Percentiles rank a stretch among this genome's conserved stretches.
Conservation (phyloP, 2,888 invertebrate species). For the Drosophila meridiana region DNA sequence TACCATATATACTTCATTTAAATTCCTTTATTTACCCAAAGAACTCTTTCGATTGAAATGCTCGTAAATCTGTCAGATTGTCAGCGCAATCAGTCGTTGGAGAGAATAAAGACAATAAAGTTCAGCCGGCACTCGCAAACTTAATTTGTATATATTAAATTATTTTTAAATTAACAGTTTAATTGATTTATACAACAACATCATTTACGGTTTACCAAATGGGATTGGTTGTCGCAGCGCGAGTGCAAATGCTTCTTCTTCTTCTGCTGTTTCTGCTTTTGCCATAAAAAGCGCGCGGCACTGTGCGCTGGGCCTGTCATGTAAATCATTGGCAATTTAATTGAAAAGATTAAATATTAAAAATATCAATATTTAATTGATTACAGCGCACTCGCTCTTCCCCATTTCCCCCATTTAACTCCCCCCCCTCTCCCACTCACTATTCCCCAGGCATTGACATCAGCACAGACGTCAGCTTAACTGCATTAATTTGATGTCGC, state of each 20-base stretch:
- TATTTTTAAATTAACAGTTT: conserved; percentile 66
- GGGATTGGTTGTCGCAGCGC: conserved; percentile 25
- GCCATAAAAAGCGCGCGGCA: conserved; percentile 18
- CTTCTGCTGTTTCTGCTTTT: conserved; percentile 22
- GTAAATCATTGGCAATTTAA: conserved; percentile 71
- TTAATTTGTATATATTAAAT: conserved; percentile 67
- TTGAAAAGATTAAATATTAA: conserved; percentile 78
- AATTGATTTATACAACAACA: conserved; percentile 73
- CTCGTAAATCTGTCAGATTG: conserved; percentile 1
- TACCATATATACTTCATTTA: not conserved
- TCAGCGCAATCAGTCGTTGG: conserved; percentile 1
- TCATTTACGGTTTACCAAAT: conserved; percentile 54
- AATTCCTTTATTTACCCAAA: not conserved
- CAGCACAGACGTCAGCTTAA: conserved; percentile 40
- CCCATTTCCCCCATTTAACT: not conserved
- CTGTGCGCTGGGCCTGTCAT: conserved; percentile 16
- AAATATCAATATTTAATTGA: conserved; percentile 75
- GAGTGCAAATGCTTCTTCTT: conserved; percentile 7
- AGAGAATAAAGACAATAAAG: conserved; percentile 18
- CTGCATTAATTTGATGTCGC: conserved; percentile 56
- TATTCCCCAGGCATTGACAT: conserved; percentile 7
- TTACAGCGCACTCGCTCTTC: conserved; percentile 32
- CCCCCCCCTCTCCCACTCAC: not conserved
- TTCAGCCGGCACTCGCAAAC: conserved; percentile 34
- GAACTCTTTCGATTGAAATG: not conserved